Percentiles rank a stretch among this genome's conserved stretches.
phyloP scores from a whole-genome alignment of 2,113 vertebrate species.

The Heterotilapia buettikoferi region DNA sequence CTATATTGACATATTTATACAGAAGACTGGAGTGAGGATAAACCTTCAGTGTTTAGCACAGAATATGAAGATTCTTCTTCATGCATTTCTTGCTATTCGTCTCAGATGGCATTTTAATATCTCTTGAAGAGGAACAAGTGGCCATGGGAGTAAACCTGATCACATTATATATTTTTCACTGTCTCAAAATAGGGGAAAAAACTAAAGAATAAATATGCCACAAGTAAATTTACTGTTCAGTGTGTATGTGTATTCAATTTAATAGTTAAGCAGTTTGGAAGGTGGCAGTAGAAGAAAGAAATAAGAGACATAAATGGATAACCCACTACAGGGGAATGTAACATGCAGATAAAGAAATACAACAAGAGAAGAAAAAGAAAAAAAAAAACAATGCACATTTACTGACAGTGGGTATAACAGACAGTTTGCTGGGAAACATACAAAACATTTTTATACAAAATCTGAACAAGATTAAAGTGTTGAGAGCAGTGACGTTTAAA shows the following conservation, averaged over 20 bases:
- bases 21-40: constrained; percentile 28
- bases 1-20: constrained; percentile 58
- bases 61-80: constrained; percentile 50
- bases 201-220: constrained; percentile 10
- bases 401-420: constrained; percentile 37
- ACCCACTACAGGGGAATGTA: neutral
- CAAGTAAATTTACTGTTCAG: constrained; percentile 19
- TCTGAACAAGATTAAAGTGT: constrained; percentile 43
- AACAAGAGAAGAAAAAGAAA: constrained; percentile 9
- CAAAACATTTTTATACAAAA: constrained; percentile 62
- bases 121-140: constrained; percentile 74
- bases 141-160: constrained; percentile 59
- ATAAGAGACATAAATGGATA: neutral
- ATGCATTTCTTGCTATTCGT: constrained; percentile 85
- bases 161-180: neutral
- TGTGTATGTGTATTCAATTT: constrained; percentile 23
- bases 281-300: neutral
- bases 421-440: constrained; percentile 47
- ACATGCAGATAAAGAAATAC: constrained; percentile 4
- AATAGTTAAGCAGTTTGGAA: neutral
- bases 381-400: constrained; percentile 34
- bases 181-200: neutral
- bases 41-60: constrained; percentile 44
- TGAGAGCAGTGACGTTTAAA: constrained; percentile 44
- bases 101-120: constrained; percentile 75